Percentiles rank a stretch among this genome's conserved stretches.
These are phyloP conservation scores for Xyrichtys novacula DNA, from an alignment of 2,797 vertebrate species.

Conservation along the genomic window DNA sequence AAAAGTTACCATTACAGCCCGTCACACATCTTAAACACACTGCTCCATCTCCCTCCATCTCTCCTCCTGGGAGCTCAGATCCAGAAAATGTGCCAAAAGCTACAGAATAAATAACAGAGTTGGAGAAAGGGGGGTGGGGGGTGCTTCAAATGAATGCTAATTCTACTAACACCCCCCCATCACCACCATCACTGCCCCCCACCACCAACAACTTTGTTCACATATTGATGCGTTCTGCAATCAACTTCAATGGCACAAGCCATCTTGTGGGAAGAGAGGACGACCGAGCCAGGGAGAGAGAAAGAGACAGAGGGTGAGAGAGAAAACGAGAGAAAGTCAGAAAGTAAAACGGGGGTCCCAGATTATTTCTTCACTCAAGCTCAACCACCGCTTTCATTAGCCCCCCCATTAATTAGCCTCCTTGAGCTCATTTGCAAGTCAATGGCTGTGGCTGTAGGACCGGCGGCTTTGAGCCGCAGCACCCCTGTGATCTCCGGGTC, in stretches of 20 bases:
- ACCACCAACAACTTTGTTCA: constrained; percentile 90
- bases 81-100: constrained; percentile 91
- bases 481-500: constrained; percentile 94
- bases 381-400: constrained; percentile 95
- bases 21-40: constrained; percentile 91
- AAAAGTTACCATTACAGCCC: constrained; percentile 92
- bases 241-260: constrained; percentile 91
- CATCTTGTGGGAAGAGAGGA: constrained; percentile 77
- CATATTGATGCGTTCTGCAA: constrained; percentile 91
- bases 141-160: constrained; percentile 97
- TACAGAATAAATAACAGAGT: constrained; percentile 91
- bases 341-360: constrained; percentile 77
- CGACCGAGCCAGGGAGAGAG: constrained; percentile 36
- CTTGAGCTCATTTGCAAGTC: constrained; percentile 99
- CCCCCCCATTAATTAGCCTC: constrained; percentile 96
- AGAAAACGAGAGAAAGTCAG: constrained; percentile 43
- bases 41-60: constrained; percentile 75
- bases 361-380: constrained; percentile 90
- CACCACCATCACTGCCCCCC: constrained; percentile 47
- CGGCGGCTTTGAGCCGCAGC: constrained; percentile 92
- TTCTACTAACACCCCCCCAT: constrained; percentile 73
- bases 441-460: constrained; percentile 95
- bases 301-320: constrained; percentile 24
- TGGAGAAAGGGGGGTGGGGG: constrained; percentile 5
- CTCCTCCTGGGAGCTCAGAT: constrained; percentile 88